These are phyloP conservation scores for Pituophis catenifer DNA, from an alignment of 2,113 vertebrate genomes.

Conservation along the genomic window DNA sequence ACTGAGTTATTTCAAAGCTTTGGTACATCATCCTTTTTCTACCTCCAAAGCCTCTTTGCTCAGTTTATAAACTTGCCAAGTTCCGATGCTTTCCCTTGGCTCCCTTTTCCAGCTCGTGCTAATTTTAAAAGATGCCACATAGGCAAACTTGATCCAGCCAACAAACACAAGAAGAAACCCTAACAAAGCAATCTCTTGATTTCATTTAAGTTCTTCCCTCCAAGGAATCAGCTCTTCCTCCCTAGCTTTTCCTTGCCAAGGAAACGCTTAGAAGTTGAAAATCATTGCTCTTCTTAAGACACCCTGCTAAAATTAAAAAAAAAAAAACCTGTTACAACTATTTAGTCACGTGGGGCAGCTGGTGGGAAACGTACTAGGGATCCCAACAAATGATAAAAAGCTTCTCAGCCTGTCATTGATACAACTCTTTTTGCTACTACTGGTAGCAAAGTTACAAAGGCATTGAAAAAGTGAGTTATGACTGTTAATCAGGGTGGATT, in stretches of 20 bases:
- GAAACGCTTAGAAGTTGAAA: background rate
- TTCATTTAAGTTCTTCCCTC: background rate
- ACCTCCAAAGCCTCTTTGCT: background rate
- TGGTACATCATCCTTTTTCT: background rate
- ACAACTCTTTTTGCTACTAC: background rate
- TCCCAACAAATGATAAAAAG: background rate
- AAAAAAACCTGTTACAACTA: background rate
- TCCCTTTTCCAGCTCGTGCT: background rate
- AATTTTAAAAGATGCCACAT: slow-evolving; percentile 22
- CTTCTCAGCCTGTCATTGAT: background rate
- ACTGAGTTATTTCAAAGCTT: background rate
- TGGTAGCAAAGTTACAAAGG: background rate
- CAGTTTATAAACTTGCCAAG: background rate
- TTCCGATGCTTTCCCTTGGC: background rate
- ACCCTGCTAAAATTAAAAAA: background rate
- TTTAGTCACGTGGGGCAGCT: background rate
- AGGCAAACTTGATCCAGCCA: slow-evolving; percentile 2
- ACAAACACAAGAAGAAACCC: background rate
- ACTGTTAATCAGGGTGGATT: no score
- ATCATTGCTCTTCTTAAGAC: background rate
- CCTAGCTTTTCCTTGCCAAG: background rate
- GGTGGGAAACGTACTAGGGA: background rate
- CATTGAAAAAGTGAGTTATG: background rate
- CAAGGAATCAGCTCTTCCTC: background rate
- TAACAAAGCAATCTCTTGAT: background rate